These are phyloP conservation scores for Acanthoscelides obtectus DNA, from an alignment of 2,888 invertebrate genomes.

Conservation along the genomic window DNA sequence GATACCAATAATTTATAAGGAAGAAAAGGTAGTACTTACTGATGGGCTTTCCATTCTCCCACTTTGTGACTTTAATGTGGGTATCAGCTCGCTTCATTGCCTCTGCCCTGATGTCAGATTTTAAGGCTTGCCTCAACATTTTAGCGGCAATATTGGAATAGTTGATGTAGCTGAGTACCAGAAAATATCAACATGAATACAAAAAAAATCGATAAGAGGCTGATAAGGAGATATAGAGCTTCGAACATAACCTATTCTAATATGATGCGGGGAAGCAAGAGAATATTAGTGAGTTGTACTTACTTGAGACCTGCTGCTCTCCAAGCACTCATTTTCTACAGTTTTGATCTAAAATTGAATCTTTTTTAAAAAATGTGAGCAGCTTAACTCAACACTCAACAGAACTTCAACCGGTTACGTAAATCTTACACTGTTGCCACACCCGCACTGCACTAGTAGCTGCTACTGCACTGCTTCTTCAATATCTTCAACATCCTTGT, in stretches of 20 bases:
- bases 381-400: not conserved
- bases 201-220: not conserved
- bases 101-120: constrained; percentile 67
- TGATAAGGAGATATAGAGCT: not conserved
- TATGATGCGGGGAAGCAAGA: not conserved
- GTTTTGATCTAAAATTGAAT: not conserved
- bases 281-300: constrained; percentile 41
- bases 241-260: not conserved
- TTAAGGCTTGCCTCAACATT: constrained; percentile 74
- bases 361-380: not conserved
- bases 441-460: too few relatives aligned
- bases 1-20: constrained; percentile 1
- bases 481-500: too few relatives aligned
- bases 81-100: constrained; percentile 72
- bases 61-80: constrained; percentile 77
- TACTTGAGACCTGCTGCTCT: constrained; percentile 81
- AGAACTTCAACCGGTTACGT: not conserved
- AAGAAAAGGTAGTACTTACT: constrained; percentile 58
- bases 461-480: too few relatives aligned
- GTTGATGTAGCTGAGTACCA: constrained; percentile 79
- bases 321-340: constrained; percentile 66
- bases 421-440: too few relatives aligned
- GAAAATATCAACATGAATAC: not conserved
- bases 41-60: constrained; percentile 84
- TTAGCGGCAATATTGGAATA: constrained; percentile 92